These are phyloP conservation scores for Barbus barbus DNA, from an alignment of 2,113 vertebrate species.

Conservation along the genomic window DNA sequence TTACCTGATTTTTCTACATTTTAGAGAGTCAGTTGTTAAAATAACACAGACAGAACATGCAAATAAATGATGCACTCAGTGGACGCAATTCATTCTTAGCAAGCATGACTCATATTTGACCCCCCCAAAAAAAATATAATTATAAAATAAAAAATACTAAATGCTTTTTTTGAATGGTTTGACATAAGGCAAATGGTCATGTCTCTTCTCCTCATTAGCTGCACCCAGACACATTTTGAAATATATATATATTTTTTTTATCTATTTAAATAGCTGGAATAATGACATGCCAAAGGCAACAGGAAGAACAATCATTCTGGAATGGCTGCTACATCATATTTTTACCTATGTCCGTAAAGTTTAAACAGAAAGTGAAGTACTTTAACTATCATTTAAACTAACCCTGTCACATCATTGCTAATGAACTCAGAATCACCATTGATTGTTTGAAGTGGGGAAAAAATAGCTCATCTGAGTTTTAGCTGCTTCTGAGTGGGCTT, in stretches of 20 bases:
- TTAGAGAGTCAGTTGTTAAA: neutral
- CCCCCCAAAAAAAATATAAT: too few species aligned
- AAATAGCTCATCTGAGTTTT: conserved; percentile 18
- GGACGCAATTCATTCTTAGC: neutral
- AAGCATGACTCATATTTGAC: neutral
- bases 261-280: conserved; percentile 22
- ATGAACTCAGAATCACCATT: conserved; percentile 26
- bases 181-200: conserved; percentile 8
- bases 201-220: conserved; percentile 22
- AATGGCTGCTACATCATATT: neutral
- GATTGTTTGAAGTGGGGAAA: conserved; percentile 32
- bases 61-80: neutral
- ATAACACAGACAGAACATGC: neutral
- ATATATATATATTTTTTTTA: neutral
- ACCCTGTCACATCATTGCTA: neutral
- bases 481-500: conserved; percentile 36
- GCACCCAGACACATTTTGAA: conserved; percentile 4
- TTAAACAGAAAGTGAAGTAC: neutral
- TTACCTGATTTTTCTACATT: too few species aligned
- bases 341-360: conserved; percentile 7
- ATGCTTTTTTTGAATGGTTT: too few species aligned
- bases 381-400: neutral
- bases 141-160: too few species aligned
- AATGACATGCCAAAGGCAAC: conserved; percentile 22
- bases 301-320: conserved; percentile 10